phyloP scores from a whole-genome alignment of 2,797 vertebrate species.

The Dryobates pubescens region DNA sequence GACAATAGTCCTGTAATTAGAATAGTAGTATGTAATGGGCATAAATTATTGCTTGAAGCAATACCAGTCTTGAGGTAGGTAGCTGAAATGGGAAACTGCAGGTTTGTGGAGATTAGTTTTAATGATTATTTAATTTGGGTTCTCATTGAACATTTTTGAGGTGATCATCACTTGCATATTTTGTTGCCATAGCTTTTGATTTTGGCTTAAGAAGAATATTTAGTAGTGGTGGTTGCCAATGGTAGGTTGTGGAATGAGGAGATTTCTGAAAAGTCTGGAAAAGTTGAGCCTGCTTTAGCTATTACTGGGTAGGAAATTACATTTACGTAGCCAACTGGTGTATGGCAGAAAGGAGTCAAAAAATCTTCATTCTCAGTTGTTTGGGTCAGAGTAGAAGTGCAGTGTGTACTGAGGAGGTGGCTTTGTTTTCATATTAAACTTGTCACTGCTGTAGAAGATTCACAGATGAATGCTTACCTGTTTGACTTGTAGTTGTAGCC shows the following conservation, averaged over 20 bases:
- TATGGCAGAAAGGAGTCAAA: not conserved
- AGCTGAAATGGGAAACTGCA: not conserved
- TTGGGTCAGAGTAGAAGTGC: not conserved
- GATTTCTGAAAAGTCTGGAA: not conserved
- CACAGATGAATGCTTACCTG: rapidly evolving
- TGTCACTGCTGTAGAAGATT: not conserved
- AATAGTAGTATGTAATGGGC: not conserved
- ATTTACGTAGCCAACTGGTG: not conserved
- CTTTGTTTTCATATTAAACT: not conserved
- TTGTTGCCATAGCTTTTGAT: not conserved
- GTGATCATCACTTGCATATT: not conserved
- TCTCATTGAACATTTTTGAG: not conserved
- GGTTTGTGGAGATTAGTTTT: not conserved
- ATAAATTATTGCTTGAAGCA: not conserved
- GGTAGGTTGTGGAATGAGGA: not conserved
- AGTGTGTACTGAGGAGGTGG: not conserved
- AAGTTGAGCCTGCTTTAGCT: not conserved
- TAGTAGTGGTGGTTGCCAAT: not conserved
- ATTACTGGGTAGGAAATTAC: not conserved
- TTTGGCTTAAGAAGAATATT: not conserved
- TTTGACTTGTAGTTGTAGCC: not conserved
- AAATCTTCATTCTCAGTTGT: not conserved
- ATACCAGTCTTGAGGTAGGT: not conserved
- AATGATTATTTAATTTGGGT: not conserved
- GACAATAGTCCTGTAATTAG: not conserved